Evolutionary conservation across 2,888 invertebrate genomes (phyloP), one percentile per base, ranked within the genome.

Genomic region (Acanthosepion pharaonis): DNA sequence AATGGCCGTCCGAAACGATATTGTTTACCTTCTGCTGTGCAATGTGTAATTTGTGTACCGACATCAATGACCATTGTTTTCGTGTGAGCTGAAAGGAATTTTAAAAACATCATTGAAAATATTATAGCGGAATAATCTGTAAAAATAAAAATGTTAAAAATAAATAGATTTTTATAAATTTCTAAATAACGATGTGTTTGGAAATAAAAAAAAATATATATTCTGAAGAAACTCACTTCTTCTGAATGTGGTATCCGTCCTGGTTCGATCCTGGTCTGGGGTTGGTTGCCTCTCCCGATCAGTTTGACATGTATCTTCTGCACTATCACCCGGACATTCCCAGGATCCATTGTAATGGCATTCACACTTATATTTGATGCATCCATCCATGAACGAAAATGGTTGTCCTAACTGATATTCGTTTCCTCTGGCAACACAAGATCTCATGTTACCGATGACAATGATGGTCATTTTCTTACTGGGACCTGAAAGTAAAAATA

Each of bases 1-100:
- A 96, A 96, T 23, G 95, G 94, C 20, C 95, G 94, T 5, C 96
- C 96, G 0, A 96, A 96, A 5, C 95, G 94, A 92, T 95, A 95
- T n/a, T 94, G 59, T 11, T 94, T 93, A 4, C 95, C 95, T 48
- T 95, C 53, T 4, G 53, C 92, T n/a, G 53, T 92, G 51, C 92
- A 92, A 92, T 92, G 15, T 92, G 15, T 92, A 51, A 92, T 49
- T 0, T 92, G 18, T 6, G 49, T 51, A 4, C n/a, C n/a, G 18
- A 53, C 49, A n/a, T n/a, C 18, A 2, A 93, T 51, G 8, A 93
- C 49, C 33, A 93, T 49, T 5, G 93, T 53, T 53, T 11, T n/a
- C 6, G 53, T 28, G 28, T 93, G 49, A n/a, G 48, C 93, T 93
- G 51, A 11, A 53, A 92, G 18, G 49, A 5, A 9, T 51, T 20